Evolutionary conservation across 2,797 vertebrate genomes (phyloP).

Genomic region (Centroberyx gerrardi): DNA sequence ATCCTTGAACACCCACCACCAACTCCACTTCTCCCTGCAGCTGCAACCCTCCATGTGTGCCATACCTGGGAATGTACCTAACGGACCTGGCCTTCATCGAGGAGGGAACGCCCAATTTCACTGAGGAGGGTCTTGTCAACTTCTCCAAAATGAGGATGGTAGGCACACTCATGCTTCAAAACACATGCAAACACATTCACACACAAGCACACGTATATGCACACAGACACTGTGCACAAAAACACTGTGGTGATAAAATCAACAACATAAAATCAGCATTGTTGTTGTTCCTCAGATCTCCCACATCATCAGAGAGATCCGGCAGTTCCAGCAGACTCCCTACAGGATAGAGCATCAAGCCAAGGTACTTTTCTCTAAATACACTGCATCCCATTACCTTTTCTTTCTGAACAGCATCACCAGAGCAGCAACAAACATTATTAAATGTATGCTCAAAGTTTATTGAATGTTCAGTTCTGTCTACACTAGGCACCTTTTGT

Average conservation of each 20-base stretch:
- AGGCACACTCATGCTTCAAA: conserved; percentile 44
- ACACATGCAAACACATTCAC: neutral
- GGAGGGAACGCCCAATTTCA: conserved; percentile 97
- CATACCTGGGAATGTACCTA: conserved; percentile 97
- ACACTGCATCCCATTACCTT: neutral
- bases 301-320: conserved; percentile 96
- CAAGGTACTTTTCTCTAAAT: conserved; percentile 85
- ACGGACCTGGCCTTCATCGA: conserved; percentile 97
- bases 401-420: neutral
- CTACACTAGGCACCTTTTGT: neutral
- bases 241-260: neutral
- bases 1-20: neutral
- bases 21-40: conserved; percentile 73
- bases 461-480: neutral
- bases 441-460: neutral
- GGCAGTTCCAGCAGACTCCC: conserved; percentile 97
- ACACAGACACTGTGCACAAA: neutral
- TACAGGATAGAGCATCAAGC: conserved; percentile 96
- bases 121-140: conserved; percentile 97
- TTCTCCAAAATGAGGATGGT: conserved; percentile 99
- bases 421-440: neutral
- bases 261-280: conserved; percentile 9
- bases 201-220: neutral
- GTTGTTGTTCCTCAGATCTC: conserved; percentile 88
- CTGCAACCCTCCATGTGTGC: conserved; percentile 95